Evolutionary conservation across 2,113 vertebrate genomes (phyloP), one percentile per base, ranked within the genome.

Genomic region (Tringa solitaria): DNA sequence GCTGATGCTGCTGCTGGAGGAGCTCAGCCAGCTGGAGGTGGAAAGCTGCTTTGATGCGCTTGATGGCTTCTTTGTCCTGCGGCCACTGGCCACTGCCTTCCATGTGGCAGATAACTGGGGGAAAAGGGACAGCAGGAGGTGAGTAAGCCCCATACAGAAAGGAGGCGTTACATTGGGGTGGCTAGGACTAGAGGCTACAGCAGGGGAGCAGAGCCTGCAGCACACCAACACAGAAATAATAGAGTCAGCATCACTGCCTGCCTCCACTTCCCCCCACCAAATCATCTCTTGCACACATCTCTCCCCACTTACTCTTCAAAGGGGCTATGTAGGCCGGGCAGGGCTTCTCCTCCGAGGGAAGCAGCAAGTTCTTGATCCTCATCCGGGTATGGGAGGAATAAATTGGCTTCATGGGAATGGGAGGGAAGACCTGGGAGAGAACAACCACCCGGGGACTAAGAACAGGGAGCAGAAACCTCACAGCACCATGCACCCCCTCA

Each of bases 21-120:
- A 99, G 97, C 74, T 99, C 98, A 4, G 98, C 99, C 87, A 99
- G 96, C 39, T 96, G 98, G 39, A 99, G 97, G 93, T 99, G 99
- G 97, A 99, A 99, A 60, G 99, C 99, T 0, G 99, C 98, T 92
- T 98, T 98, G 87, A 99, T 98, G 26, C 99, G 98, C 33, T 96
- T 98, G 89, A 99, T 98, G 45, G 99, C 99, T 41, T 98, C 97
- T 35, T 97, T 98, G 84, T 99, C 98, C 51, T 98, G 98, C 0
- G 99, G 99, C 99, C 99, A 99, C 93, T 99, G 99, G 73, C 99
- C 99, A 57, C 99, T 99, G 45, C 99, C 99, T 95, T 99, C 99
- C 98, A 99, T 98, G 96, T 99, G 99, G 96, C 99, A 99, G 50
- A 99, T 95, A 67, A 99, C 99, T 99, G 95, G 35, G 30, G 17